These are phyloP conservation scores for Paedocypris micromegethes DNA, from an alignment of 2,797 vertebrate genomes.

Conservation along the genomic window DNA sequence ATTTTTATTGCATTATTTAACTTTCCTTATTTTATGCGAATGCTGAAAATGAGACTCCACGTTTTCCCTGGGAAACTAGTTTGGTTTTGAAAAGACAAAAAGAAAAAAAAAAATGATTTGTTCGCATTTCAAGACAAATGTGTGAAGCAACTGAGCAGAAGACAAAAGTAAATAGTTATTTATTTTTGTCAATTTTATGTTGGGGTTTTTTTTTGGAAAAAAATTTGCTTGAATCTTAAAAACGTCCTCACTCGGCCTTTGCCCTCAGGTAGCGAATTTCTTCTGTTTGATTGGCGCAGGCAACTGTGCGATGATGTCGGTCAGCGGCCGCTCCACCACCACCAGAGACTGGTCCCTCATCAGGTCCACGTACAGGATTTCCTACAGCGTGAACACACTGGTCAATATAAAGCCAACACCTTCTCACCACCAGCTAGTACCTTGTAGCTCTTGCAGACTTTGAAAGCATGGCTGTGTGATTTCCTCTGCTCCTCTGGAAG, in stretches of 20 bases:
- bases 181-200: too few species aligned
- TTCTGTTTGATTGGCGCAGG: constrained; percentile 85
- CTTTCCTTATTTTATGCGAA: too few species aligned
- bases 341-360: constrained; percentile 84
- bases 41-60: too few species aligned
- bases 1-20: too few species aligned
- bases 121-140: too few species aligned
- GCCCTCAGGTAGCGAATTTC: constrained; percentile 85
- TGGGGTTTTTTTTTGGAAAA: too few species aligned
- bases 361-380: constrained; percentile 75
- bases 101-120: too few species aligned
- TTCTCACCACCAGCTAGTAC: constrained; percentile 55
- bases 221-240: neutral
- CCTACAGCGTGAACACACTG: constrained; percentile 57
- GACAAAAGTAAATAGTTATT: too few species aligned
- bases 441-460: constrained; percentile 88
- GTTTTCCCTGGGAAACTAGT: too few species aligned
- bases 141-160: too few species aligned
- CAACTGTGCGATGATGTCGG: constrained; percentile 79
- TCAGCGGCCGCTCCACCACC: constrained; percentile 82
- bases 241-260: constrained; percentile 12
- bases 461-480: constrained; percentile 79
- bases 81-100: too few species aligned
- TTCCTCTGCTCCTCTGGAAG: constrained; percentile 67
- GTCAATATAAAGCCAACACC: too few species aligned